Evolutionary conservation across 1,140 invertebrate species (phyloP).

Genomic region (Amyelois transitella): DNA sequence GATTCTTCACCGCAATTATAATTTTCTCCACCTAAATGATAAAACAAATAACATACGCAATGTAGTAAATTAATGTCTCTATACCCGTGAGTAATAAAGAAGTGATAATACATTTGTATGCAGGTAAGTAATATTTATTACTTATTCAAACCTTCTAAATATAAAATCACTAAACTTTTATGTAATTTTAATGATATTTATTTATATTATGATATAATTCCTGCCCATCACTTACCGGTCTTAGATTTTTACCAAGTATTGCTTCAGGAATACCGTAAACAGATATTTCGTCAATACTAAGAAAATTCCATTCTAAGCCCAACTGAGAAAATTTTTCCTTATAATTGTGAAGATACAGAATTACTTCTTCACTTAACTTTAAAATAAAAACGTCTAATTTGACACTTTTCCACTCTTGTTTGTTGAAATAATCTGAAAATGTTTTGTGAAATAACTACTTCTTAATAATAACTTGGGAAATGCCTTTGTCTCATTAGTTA

Average conservation of each 20-base stretch:
- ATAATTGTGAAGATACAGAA: constrained; percentile 49
- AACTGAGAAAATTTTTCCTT: constrained; percentile 47
- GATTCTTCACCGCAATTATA: constrained; percentile 37
- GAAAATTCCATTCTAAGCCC: constrained; percentile 44
- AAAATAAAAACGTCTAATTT: constrained; percentile 32
- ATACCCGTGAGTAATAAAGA: too few species aligned
- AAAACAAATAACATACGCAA: not conserved
- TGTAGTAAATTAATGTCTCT: too few species aligned
- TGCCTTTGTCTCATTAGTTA: too few species aligned
- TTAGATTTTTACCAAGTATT: constrained; percentile 49
- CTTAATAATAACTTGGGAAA: too few species aligned
- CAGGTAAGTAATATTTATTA: too few species aligned
- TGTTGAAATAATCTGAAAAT: constrained; percentile 44
- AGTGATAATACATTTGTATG: too few species aligned
- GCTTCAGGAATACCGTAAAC: constrained; percentile 48
- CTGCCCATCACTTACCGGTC: constrained; percentile 55
- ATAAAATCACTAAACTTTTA: too few species aligned
- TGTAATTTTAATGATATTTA: too few species aligned
- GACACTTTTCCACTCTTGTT: constrained; percentile 36
- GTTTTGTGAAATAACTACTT: too few species aligned
- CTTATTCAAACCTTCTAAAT: too few species aligned
- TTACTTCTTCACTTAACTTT: constrained; percentile 36
- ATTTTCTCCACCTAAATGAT: constrained; percentile 39
- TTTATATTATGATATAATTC: too few species aligned
- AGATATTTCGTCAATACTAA: constrained; percentile 26